Percentiles rank a stretch among this genome's conserved stretches.
Conservation (phyloP, 2,888 invertebrate species). For the Drosophila quinaria region DNA sequence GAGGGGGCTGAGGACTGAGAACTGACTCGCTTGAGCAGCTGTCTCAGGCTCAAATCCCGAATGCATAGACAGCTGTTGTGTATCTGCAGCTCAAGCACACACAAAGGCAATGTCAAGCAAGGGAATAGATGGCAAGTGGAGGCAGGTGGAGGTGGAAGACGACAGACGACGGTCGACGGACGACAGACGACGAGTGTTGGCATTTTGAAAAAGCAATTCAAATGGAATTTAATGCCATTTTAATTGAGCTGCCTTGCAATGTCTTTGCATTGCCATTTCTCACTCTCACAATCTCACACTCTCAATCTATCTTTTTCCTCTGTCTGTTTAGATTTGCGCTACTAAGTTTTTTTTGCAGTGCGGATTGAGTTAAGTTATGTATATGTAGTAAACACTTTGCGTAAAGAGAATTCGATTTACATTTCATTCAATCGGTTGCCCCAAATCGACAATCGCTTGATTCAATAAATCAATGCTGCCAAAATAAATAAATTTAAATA, state of each 20-base stretch:
- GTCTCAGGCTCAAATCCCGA: conserved; percentile 74
- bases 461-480: conserved; percentile 6
- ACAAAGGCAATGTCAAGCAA: conserved; percentile 51
- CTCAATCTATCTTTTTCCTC: background rate
- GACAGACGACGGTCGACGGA: conserved; percentile 6
- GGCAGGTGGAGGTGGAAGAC: conserved; percentile 15
- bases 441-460: conserved; percentile 49
- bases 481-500: conserved; percentile 15
- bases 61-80: conserved; percentile 73
- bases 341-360: conserved; percentile 21
- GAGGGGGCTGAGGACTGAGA: background rate
- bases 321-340: conserved; percentile 15
- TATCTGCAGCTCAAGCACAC: conserved; percentile 26
- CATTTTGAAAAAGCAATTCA: conserved; percentile 69
- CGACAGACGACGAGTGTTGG: conserved; percentile 29
- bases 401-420: conserved; percentile 58
- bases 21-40: conserved; percentile 50
- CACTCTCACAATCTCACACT: background rate
- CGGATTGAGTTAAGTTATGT: conserved; percentile 62
- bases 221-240: conserved; percentile 83
- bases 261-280: conserved; percentile 46
- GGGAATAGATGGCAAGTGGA: background rate
- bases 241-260: conserved; percentile 78
- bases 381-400: conserved; percentile 62
- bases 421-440: conserved; percentile 37